Evolutionary conservation across 2,113 vertebrate genomes (phyloP), one percentile per base, ranked within the genome.

Genomic region (Strix aluco): DNA sequence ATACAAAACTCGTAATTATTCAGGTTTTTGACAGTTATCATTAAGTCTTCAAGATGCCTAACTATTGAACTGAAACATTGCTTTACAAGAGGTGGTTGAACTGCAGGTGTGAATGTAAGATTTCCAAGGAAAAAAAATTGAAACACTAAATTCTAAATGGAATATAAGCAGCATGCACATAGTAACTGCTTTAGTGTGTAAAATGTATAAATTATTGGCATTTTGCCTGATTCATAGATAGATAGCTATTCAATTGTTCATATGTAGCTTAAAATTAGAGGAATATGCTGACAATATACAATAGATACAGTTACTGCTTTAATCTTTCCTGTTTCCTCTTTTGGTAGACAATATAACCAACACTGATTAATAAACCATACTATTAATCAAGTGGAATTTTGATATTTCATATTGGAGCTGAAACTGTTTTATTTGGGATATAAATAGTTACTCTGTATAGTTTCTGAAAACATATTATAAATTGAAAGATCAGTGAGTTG

Each of bases 11-110:
- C 25, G 73, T 93, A 94, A 95, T 91, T 91, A 89, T 77, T 88
- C 11, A 51, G 38, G 18, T 81, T 94, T 94, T 93, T 95, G 85
- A 84, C 59, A 61, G 80, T 91, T 96, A 61, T 67, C 73, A 73
- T 73, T 92, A 85, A 65, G 57, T 71, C 83, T 92, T 67, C 52
- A 82, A 73, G 26, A 65, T 85, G 52, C 59, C 65, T 91, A 85
- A 77, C 78, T 91, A 38, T 92, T 90, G 63, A 90, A 81, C 55
- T 91, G 70, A 91, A 92, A 58, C 59, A 74, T 94, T 94, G 83
- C 81, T 97, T 97, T 97, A 88, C 86, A 91, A 91, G 70, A 90
- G 83, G n/a, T 88, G 40, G 58, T 88, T 97, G 67, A 96, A 86
- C 71, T 38, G n/a, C 54, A 86, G 52, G 34, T 4, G 3, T 78